Base-by-base conservation (phyloP, 2,888 invertebrate species). In the Oscheius sp. region DNA sequence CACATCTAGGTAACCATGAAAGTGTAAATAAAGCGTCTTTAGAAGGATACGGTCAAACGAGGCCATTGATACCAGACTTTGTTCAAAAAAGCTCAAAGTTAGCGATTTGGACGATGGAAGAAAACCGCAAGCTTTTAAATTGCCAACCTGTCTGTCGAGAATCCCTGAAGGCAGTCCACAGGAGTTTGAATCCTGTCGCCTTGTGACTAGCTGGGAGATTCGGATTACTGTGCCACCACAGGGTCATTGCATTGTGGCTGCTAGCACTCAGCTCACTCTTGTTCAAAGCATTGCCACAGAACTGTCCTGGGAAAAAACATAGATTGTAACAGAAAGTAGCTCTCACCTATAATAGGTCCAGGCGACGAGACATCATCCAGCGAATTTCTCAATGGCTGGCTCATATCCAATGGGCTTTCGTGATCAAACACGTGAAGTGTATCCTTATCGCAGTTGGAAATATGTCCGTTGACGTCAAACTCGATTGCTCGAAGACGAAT, bases 211-310 rank as follows among this genome's bases (percentile, higher is more conserved):
- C 58, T 37, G 77, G 73, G 9, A 75, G 72, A 33, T 78, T 76
- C 11, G 77, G 76, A 70, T 79, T 76, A 1, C 82, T 75, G 73
- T 84, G 84, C 84, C 84, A 84, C 84, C 84, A 84, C 9, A 84
- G 76, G 21, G 84, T 82, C 72, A 84, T 60, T 29, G 82, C 84
- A 55, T 84, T 84, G 53, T 81, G 76, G n/a, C 78, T 74, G 70
- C 79, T 79, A 21, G 66, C 63, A 62, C 78, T 78, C 59, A 83
- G 60, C 73, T 77, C 79, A 21, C 77, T 75, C n/a, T 66, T 76
- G 65, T 81, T 81, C 66, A 76, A 70, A 48, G 76, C 73, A 48
- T 76, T 74, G 51, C 83, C 83, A 73, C 83, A 83, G 71, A 79
- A 82, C 77, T 83, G 81, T 47, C 83, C 83, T 81, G 77, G 42